A percentile compares a stretch with the other conserved stretches of the same genome.
Conservation (phyloP, 2,888 invertebrate species). For the Tethea ocularis region DNA sequence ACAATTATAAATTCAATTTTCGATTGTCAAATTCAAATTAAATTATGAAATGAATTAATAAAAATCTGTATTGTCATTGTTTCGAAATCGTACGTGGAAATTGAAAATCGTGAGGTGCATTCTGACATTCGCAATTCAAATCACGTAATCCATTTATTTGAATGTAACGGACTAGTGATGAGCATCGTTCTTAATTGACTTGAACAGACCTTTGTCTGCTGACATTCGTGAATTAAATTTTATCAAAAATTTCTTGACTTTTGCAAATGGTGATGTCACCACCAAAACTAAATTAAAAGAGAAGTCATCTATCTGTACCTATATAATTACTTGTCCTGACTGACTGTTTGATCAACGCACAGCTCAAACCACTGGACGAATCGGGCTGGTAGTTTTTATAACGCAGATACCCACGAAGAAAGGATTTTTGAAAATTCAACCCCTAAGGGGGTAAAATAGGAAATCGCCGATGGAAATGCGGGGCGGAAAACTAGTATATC, state of each 20-base stretch:
- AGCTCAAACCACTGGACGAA: no score
- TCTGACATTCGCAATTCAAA: neutral
- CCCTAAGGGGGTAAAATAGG: no score
- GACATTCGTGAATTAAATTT: neutral
- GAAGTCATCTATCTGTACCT: no score
- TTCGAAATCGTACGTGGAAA: slow-evolving; percentile 2
- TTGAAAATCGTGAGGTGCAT: slow-evolving; percentile 1
- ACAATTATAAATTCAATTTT: neutral
- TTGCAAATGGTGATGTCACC: neutral
- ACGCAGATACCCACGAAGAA: no score
- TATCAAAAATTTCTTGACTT: neutral
- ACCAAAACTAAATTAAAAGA: no score
- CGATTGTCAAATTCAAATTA: neutral
- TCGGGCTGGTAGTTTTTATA: no score
- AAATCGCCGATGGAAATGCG: no score
- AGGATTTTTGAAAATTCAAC: no score
- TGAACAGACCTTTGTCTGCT: neutral
- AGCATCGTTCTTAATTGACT: neutral
- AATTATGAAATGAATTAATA: neutral
- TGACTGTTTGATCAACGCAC: no score
- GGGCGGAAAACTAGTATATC: no score
- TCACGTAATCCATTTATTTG: slow-evolving; percentile 1
- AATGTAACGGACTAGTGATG: neutral
- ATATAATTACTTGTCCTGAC: no score
- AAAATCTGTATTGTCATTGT: neutral